Percentiles rank a stretch among this genome's conserved stretches.
Evolutionary conservation across 2,113 vertebrate species (phyloP).

Genomic region (human): DNA sequence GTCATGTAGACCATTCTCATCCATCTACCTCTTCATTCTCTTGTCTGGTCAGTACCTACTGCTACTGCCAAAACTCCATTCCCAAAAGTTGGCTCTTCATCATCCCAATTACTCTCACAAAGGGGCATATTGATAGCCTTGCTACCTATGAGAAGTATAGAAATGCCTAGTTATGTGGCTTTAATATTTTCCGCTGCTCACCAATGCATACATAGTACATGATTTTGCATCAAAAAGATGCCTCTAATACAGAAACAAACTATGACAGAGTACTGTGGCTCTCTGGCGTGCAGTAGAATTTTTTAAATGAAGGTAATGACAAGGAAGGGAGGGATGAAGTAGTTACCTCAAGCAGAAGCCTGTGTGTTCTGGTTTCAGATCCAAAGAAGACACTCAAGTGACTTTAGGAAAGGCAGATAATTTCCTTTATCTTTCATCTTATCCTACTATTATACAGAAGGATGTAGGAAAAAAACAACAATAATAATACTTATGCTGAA

Average conservation of each 20-base stretch:
- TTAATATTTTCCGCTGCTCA: background rate
- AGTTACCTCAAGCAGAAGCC: slow-evolving; percentile 16
- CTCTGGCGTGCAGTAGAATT: background rate
- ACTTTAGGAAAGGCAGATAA: background rate
- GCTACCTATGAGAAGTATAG: background rate
- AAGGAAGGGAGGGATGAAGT: background rate
- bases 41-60: background rate
- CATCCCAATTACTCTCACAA: background rate
- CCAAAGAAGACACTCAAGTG: background rate
- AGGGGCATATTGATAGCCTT: background rate
- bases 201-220: background rate
- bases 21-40: background rate
- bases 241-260: background rate
- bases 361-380: background rate
- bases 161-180: background rate
- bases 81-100: background rate
- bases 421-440: background rate
- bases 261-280: background rate
- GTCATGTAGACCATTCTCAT: background rate
- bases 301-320: background rate
- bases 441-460: background rate
- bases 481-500: background rate
- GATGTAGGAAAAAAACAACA: background rate
- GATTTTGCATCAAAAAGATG: background rate
- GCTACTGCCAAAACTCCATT: background rate